Evolutionary conservation across 2,888 invertebrate species (phyloP).

Genomic region (Baccha elongata): DNA sequence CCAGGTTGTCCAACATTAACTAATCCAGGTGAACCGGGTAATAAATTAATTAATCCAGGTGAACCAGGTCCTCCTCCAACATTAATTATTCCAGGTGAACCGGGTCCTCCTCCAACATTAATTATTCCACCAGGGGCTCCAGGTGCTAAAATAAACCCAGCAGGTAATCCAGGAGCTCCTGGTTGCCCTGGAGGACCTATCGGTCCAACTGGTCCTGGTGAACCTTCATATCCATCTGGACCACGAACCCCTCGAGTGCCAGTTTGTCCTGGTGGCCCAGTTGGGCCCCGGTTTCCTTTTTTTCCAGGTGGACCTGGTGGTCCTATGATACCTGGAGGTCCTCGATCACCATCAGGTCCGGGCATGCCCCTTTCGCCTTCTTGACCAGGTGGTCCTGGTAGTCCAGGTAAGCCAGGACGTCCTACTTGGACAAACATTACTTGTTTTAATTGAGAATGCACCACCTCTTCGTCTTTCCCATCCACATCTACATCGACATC

Average conservation of each 20-base stretch:
- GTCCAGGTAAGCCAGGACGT: constrained; percentile 75
- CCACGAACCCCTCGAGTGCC: constrained; percentile 69
- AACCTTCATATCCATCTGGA: constrained; percentile 1
- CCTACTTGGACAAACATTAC: constrained; percentile 73
- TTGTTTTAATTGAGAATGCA: background rate
- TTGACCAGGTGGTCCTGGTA: constrained; percentile 71
- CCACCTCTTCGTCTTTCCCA: background rate
- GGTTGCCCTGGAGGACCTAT: constrained; percentile 22
- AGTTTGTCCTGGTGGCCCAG: constrained; percentile 65
- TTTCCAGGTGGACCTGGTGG: constrained; percentile 72
- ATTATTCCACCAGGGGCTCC: constrained; percentile 35
- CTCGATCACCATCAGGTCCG: constrained; percentile 74
- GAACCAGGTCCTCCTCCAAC: too few species aligned
- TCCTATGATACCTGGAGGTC: constrained; percentile 71
- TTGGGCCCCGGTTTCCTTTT: constrained; percentile 70
- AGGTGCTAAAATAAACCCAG: background rate
- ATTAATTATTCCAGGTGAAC: too few species aligned
- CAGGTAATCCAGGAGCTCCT: constrained; percentile 22
- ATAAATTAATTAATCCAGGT: too few species aligned
- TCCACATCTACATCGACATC: background rate
- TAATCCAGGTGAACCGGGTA: too few species aligned
- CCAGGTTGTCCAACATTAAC: too few species aligned
- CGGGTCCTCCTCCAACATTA: too few species aligned
- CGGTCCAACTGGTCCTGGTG: constrained; percentile 25
- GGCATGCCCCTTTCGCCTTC: constrained; percentile 73